Conservation (phyloP, 2,888 invertebrate genomes). For the Glaucopsyche alexis region DNA sequence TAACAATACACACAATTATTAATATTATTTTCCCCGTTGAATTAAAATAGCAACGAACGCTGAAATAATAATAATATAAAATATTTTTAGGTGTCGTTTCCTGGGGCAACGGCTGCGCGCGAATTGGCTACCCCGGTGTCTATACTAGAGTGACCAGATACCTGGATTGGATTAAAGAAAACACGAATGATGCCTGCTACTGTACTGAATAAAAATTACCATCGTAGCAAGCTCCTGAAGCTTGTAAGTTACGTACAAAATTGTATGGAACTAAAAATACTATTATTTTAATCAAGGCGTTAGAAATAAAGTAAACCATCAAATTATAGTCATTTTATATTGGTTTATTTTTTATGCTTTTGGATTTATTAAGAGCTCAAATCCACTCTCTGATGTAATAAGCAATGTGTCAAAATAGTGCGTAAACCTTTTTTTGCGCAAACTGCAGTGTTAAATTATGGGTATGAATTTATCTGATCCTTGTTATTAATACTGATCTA, state of each 20-base stretch:
- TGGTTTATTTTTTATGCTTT: neutral
- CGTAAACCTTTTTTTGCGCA: too few species aligned
- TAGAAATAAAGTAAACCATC: neutral
- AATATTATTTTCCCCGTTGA: neutral
- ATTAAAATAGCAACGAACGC: neutral
- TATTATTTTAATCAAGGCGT: neutral
- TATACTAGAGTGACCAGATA: constrained; percentile 92
- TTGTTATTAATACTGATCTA: neutral
- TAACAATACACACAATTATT: neutral
- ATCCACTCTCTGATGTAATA: neutral
- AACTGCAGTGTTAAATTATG: too few species aligned
- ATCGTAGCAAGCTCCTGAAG: neutral
- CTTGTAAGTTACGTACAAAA: neutral
- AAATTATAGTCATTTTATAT: neutral
- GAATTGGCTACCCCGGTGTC: constrained; percentile 91
- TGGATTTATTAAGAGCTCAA: neutral
- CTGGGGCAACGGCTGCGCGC: constrained; percentile 94
- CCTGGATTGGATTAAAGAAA: constrained; percentile 88
- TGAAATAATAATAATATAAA: too few species aligned
- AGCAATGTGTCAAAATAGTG: neutral
- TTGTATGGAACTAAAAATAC: neutral
- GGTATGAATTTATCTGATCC: too few species aligned
- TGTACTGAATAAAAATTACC: constrained; percentile 78
- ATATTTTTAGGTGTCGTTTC: constrained; percentile 86
- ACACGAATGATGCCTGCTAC: constrained; percentile 90